Base-by-base conservation (phyloP, 2,797 vertebrate genomes). In the Sebastes taczanowskii region DNA sequence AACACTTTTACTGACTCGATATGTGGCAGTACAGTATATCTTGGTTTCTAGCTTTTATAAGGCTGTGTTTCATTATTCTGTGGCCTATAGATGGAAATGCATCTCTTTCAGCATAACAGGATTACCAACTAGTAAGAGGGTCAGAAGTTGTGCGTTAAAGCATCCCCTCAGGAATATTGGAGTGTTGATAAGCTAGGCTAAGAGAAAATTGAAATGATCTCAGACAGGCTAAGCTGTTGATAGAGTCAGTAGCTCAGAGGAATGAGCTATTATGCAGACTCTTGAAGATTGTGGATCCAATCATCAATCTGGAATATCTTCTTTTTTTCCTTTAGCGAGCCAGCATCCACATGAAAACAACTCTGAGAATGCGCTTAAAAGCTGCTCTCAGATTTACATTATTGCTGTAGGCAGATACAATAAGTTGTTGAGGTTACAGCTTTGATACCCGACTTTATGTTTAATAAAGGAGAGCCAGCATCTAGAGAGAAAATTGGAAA, bases 201-300 rank as follows among this genome's bases (percentile, higher is more conserved):
- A 72, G 70, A 74, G 75, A 63, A 88, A 87, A 88, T 73, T 83
- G 77, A 81, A 92, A 80, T 80, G 72, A 86, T 87, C 65, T 84
- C 59, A 68, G 34, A 79, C 46, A 52, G 68, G 32, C 77, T 74
- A 62, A 78, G 82, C 59, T 77, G 72, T 61, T 71, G 77, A 82
- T 78, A 29, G 78, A 87, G 82, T 86, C 78, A 77, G 64, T 27
- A 69, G 86, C 83, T 86, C 71, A 23, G 73, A 89, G 74, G 80
- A 78, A 74, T 69, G n/a, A 61, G 20, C 72, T 79, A 66, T 85
- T 68, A 84, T 22, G 5, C 49, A 56, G 59, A 55, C 65, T 81
- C 69, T 35, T 64, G 61, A 23, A 80, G 80, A 82, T 18, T 75
- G 71, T 42, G 59, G 64, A 72, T 67, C 27, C 80, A 82, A 85